phyloP scores from a whole-genome alignment of 2,797 vertebrate genomes.

The Pangasius djambal region DNA sequence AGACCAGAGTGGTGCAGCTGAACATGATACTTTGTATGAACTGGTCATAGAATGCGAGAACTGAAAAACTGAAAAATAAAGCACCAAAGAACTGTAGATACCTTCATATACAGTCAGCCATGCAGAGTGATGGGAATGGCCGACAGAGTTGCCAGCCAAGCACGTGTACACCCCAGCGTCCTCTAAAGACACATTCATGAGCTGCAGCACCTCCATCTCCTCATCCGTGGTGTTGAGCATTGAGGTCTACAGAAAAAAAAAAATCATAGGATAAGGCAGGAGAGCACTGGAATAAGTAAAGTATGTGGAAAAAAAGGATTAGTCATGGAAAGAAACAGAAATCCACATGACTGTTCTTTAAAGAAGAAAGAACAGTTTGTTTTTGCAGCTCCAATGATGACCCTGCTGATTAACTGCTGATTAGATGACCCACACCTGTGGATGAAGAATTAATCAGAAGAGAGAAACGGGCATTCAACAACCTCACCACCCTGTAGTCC shows the following conservation, averaged over 20 bases:
- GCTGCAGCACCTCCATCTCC: conserved; percentile 98
- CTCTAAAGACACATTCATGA: conserved; percentile 99
- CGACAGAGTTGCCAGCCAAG: conserved; percentile 99
- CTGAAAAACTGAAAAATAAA: not conserved
- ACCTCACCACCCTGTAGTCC: conserved; percentile 65
- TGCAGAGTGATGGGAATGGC: conserved; percentile 99
- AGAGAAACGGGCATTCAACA: conserved; percentile 58
- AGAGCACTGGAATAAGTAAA: conserved; percentile 75
- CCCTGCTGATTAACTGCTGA: conserved; percentile 54
- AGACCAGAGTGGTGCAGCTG: not conserved
- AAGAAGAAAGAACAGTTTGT: conserved; percentile 8
- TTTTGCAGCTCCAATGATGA: conserved; percentile 35
- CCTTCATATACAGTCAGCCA: conserved; percentile 99
- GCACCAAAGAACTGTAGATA: conserved; percentile 75
- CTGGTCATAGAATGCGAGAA: no score
- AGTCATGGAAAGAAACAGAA: conserved; percentile 3
- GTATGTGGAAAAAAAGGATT: not conserved
- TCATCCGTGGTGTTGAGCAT: conserved; percentile 99
- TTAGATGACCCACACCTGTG: conserved; percentile 85
- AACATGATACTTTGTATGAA: not conserved
- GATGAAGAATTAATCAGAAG: conserved; percentile 67
- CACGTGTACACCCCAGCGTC: conserved; percentile 99
- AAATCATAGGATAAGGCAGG: conserved; percentile 79
- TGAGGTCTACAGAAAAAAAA: conserved; percentile 84
- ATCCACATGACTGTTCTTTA: conserved; percentile 25